phyloP scores from a whole-genome alignment of 92 coral and sea anemone species.

The Palythoa grandis region DNA sequence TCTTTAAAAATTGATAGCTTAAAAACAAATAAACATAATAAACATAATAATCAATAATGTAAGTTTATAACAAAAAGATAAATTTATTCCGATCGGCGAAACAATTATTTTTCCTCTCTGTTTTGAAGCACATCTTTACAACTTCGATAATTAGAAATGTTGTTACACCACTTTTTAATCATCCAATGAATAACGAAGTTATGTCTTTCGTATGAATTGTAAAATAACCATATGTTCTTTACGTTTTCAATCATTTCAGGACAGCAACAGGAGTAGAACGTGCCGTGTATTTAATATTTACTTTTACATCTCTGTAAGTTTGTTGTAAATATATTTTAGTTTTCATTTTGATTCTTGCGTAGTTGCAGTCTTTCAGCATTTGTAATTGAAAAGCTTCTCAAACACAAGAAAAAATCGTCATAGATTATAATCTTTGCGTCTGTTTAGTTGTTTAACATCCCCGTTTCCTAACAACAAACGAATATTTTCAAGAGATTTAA shows the following conservation, averaged over 20 bases:
- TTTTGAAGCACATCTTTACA: neutral
- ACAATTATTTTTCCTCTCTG: neutral
- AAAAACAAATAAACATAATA: neutral
- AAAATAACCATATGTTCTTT: neutral
- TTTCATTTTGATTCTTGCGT: too few relatives aligned
- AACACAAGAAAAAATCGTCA: too few relatives aligned
- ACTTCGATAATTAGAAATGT: neutral
- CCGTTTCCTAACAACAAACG: too few relatives aligned
- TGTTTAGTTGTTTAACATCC: too few relatives aligned
- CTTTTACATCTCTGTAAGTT: too few relatives aligned
- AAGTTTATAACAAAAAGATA: neutral
- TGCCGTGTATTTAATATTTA: too few relatives aligned
- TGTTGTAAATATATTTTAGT: too few relatives aligned
- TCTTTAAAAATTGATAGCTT: neutral
- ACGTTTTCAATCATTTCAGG: neutral
- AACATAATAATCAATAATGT: neutral
- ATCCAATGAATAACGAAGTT: neutral
- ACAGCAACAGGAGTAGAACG: neutral
- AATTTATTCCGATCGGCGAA: neutral
- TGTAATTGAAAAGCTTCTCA: too few relatives aligned
- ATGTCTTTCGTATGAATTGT: neutral
- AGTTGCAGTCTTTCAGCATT: too few relatives aligned
- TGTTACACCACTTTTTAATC: neutral
- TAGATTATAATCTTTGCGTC: too few relatives aligned
- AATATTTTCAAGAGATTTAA: too few relatives aligned